Evolutionary conservation across 2,888 invertebrate genomes (phyloP).

Genomic region (Ichneumoninae sp.): DNA sequence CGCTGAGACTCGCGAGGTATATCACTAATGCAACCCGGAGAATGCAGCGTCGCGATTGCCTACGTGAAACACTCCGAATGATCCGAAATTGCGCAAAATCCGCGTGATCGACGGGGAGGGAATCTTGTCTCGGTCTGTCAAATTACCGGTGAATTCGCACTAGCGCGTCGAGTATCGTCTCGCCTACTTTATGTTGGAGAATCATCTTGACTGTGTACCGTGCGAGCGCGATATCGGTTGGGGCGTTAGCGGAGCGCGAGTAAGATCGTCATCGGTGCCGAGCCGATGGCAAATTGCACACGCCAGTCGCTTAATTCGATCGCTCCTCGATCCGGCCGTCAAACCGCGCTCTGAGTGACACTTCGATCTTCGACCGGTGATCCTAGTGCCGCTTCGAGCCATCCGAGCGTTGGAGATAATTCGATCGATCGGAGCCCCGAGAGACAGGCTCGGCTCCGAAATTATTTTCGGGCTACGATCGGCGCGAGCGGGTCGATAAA

Average conservation of each 20-base stretch:
- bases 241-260: background rate
- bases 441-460: constrained; percentile 20
- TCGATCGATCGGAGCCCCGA: constrained; percentile 18
- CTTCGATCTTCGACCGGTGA: constrained; percentile 51
- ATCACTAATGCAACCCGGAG: background rate
- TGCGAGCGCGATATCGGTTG: background rate
- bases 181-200: background rate
- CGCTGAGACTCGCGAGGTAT: background rate
- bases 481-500: background rate
- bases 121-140: constrained; percentile 1
- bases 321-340: constrained; percentile 19
- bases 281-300: background rate
- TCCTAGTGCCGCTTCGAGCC: background rate
- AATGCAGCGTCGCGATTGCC: background rate
- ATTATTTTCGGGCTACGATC: constrained; percentile 21
- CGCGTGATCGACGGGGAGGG: background rate
- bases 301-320: constrained; percentile 40
- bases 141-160: background rate
- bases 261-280: constrained; percentile 3
- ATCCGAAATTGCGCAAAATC: background rate
- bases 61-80: background rate
- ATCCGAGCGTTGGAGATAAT: constrained; percentile 15
- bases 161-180: background rate
- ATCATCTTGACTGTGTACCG: no score
- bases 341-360: constrained; percentile 42